Evolutionary conservation across 1,140 invertebrate species (phyloP), one percentile per base, ranked within the genome.

Genomic region (Sycophila sp.): DNA sequence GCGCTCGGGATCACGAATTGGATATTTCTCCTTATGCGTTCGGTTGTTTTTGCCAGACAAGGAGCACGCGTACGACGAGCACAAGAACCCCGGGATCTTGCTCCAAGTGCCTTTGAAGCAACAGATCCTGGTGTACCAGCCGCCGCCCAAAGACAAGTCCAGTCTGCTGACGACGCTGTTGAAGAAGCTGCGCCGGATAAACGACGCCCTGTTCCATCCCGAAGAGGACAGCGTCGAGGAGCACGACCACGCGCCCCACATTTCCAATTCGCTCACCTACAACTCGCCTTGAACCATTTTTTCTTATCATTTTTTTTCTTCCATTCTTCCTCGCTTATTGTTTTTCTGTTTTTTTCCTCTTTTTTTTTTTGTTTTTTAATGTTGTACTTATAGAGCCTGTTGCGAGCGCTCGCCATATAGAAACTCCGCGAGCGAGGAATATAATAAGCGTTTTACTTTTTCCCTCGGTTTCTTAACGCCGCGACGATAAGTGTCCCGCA

Each of bases 31-130:
- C 28, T 5, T 56, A 40, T 17, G 17, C 45, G 55, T 19, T 6
- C 38, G n/a, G 24, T 59, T 65, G 13, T 67, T 67, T 49, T 47
- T 6, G 56, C 28, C 42, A 71, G 69, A 66, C 4, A 72, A 66
- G 55, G 55, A 60, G 40, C 63, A 66, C 8, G 42, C n/a, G n/a
- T 60, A 40, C 19, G 53, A 53, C 49, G 69, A 71, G 55, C 34
- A 32, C 53, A 71, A 71, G 36, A 17, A 45, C 30, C 36, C 62
- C 40, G 70, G 74, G 24, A 66, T 77, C 42, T 60, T 76, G 4
- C 72, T 83, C 8, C 81, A 81, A 69, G 74, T 79, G 24, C 82
- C 82, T 7, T 68, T 80, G 10, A 75, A 79, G 28, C 82, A 82
- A 53, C 77, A 80, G 71, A 80, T 82, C 26, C 72, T 82, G 26